Evolutionary conservation across 2,888 invertebrate species (phyloP).

Genomic region (Ashinkailepas kermadecensis): DNA sequence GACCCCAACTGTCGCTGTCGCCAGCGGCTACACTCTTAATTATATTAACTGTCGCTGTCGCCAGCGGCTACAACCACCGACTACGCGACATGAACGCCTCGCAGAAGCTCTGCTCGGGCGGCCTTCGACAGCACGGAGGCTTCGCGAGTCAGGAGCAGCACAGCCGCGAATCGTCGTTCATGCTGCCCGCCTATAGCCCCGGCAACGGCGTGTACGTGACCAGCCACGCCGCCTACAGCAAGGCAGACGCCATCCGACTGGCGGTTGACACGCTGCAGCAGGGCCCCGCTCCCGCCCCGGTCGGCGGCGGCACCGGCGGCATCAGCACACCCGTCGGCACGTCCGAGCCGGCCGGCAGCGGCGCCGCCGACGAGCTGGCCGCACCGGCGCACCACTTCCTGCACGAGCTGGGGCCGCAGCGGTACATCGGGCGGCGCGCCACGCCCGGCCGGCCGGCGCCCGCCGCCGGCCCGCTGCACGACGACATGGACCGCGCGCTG

Average conservation of each 20-base stretch:
- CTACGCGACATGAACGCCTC: background rate
- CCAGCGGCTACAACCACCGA: background rate
- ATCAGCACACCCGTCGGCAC: too few species aligned
- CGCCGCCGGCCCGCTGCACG: constrained; percentile 38
- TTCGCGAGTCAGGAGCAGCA: background rate
- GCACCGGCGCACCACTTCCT: constrained; percentile 29
- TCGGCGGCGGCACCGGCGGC: too few species aligned
- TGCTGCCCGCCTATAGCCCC: background rate
- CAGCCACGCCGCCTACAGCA: background rate
- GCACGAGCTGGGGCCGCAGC: constrained; percentile 23
- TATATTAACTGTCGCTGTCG: background rate
- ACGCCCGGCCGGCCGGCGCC: background rate
- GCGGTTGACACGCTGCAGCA: constrained; percentile 28
- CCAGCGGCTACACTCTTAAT: too few species aligned
- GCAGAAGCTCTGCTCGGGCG: background rate
- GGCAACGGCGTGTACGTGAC: background rate
- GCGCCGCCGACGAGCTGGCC: constrained; percentile 30
- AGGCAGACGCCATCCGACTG: constrained; percentile 32
- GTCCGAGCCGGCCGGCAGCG: constrained; percentile 22
- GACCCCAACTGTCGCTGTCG: background rate
- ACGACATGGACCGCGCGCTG: constrained; percentile 45
- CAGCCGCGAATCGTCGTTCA: background rate
- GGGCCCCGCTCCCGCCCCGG: too few species aligned
- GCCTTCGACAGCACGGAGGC: background rate
- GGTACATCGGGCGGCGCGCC: background rate